Percentiles rank a stretch among this genome's conserved stretches.
Evolutionary conservation across 2,888 invertebrate species (phyloP).

Genomic region (Biston stratarius): DNA sequence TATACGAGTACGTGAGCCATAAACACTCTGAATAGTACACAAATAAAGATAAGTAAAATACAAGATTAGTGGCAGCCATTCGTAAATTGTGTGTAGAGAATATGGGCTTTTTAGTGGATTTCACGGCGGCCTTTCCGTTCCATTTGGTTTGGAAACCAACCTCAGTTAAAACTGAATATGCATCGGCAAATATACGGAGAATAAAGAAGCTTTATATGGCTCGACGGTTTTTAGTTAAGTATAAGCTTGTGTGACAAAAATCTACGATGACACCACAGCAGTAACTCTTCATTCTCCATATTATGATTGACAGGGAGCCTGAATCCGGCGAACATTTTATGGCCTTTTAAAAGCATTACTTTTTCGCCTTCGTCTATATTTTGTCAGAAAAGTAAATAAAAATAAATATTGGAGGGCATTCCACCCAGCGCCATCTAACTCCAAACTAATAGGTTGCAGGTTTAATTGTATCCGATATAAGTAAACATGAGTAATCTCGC

Average conservation of each 20-base stretch:
- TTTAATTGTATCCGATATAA: too few species aligned
- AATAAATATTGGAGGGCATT: too few species aligned
- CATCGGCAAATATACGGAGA: slow-evolving; percentile 34
- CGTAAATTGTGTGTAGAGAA: slow-evolving; percentile 37
- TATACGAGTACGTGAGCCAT: slow-evolving; percentile 4
- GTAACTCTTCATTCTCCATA: slow-evolving; percentile 53
- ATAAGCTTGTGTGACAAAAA: slow-evolving; percentile 48
- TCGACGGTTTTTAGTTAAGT: slow-evolving; percentile 48
- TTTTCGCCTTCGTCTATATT: slow-evolving; percentile 17
- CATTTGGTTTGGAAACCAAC: slow-evolving; percentile 47
- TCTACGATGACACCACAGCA: slow-evolving; percentile 37
- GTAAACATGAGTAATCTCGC: too few species aligned
- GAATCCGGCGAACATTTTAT: slow-evolving; percentile 27
- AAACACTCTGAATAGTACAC: slow-evolving; percentile 30
- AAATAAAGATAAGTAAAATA: slow-evolving; percentile 34
- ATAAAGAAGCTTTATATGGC: slow-evolving; percentile 18
- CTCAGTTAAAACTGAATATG: slow-evolving; percentile 45
- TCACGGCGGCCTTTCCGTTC: slow-evolving; percentile 48
- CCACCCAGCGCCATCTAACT: too few species aligned
- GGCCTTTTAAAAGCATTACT: slow-evolving; percentile 23
- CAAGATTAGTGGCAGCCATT: slow-evolving; percentile 38
- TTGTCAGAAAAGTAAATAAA: slow-evolving; percentile 14
- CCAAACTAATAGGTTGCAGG: too few species aligned
- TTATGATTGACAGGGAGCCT: slow-evolving; percentile 51
- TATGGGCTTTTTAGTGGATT: slow-evolving; percentile 48